Conservation (phyloP, 2,888 invertebrate species). For the Epinotia bilunana region DNA sequence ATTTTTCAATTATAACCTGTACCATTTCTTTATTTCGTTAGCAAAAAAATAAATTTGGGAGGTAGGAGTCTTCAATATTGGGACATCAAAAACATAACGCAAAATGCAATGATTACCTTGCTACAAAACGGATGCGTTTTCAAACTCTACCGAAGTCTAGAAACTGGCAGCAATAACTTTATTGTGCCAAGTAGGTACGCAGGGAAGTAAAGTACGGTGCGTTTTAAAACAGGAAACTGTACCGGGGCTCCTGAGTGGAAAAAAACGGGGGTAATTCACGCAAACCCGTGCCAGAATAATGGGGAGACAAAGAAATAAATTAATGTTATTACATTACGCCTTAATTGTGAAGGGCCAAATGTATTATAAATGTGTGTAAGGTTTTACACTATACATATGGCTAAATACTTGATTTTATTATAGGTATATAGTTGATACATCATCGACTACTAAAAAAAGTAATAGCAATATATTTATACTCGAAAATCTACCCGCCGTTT, state of each 20-base stretch:
- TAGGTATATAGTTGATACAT: too few relatives aligned
- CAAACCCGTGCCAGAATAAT: neutral
- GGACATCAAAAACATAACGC: too few relatives aligned
- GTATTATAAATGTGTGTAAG: too few relatives aligned
- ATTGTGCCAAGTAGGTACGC: conserved; percentile 5
- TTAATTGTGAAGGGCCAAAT: too few relatives aligned
- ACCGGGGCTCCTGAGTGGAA: conserved; percentile 15
- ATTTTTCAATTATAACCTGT: too few relatives aligned
- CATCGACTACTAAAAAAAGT: too few relatives aligned
- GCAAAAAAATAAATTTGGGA: too few relatives aligned
- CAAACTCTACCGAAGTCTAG: neutral
- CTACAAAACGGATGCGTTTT: neutral
- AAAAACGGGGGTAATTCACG: neutral
- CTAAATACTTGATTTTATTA: too few relatives aligned
- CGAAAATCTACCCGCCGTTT: neutral
- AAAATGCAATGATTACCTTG: too few relatives aligned
- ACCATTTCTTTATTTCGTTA: too few relatives aligned
- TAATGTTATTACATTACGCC: neutral
- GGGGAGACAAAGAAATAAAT: neutral
- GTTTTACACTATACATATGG: too few relatives aligned
- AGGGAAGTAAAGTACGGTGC: conserved; percentile 22
- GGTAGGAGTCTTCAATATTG: too few relatives aligned
- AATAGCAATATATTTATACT: neutral
- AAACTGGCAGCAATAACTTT: neutral
- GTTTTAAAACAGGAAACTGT: conserved; percentile 33